Evolutionary conservation across 2,113 vertebrate genomes (phyloP), one percentile per base, ranked within the genome.

Genomic region (Chamaetylas fuelleborni): DNA sequence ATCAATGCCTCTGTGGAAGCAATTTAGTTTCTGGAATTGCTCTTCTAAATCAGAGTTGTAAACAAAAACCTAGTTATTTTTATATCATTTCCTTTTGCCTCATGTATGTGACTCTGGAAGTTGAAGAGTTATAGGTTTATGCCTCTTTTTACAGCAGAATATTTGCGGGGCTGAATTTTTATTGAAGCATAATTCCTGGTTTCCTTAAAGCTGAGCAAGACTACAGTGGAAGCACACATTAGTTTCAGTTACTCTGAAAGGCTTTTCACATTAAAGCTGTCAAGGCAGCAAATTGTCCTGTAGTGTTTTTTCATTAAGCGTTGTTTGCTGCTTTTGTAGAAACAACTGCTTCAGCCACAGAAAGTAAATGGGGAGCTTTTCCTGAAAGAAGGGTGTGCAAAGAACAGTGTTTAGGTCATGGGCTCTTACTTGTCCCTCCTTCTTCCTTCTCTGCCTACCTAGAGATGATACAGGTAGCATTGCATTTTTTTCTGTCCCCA

Each of bases 11-110:
- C 79, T 78, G 66, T 97, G 92, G 81, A 96, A 94, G 94, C 80
- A 80, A 67, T 79, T 93, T 90, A 23, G 81, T 97, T 97, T 97
- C 95, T 97, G 96, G 95, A 97, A 95, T 73, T 95, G 88, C 79
- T 96, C 84, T 95, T 92, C 84, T 96, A 95, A 97, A 97, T 92
- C 91, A 88, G 53, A 86, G 88, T 92, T 95, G 57, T 95, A 96
- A 97, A 97, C 95, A 97, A 95, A 96, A 96, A 71, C 20, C 76
- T 90, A 51, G 79, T 93, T 95, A 90, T 93, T 96, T 97, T 97
- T 96, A 74, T 93, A 64, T 95, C 5, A 0, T 94, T 97, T 97
- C 69, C 80, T 80, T 94, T 86, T 88, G 80, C 94, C 80, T 93
- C 40, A 2, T 38, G 40, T 95, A 88, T 3, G 13, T 86, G 90